These are phyloP conservation scores for Axinella damicornis DNA, from an alignment of 37 sponge, comb jelly and placozoan species.

Conservation along the genomic window DNA sequence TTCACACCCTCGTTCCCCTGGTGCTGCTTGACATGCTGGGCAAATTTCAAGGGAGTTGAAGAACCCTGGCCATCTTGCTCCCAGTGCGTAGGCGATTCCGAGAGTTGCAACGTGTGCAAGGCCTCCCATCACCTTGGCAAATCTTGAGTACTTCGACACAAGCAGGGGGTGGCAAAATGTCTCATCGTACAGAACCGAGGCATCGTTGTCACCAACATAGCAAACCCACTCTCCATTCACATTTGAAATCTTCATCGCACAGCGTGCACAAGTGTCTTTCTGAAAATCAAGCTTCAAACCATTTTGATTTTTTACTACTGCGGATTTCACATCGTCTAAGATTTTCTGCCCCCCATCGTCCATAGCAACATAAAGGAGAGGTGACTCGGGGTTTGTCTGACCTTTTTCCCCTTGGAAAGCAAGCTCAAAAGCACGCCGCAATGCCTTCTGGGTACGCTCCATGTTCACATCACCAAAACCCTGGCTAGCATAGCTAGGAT, in stretches of 20 bases:
- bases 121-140: constrained; percentile 17
- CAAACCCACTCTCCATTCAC: constrained; percentile 4
- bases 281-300: constrained; percentile 25
- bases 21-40: background rate
- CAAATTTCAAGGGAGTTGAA: constrained; percentile 3
- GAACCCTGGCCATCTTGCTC: constrained; percentile 11
- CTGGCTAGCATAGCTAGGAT: background rate
- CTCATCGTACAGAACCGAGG: constrained; percentile 1
- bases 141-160: constrained; percentile 11
- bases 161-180: constrained; percentile 30
- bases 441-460: background rate
- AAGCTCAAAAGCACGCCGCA: constrained; percentile 3
- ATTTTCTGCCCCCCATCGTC: constrained; percentile 2
- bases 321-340: background rate
- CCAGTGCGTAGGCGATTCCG: background rate
- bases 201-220: background rate
- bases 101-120: constrained; percentile 13
- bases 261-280: constrained; percentile 11
- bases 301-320: background rate
- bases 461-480: constrained; percentile 12
- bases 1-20: constrained; percentile 10
- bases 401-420: background rate
- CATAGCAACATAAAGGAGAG: constrained; percentile 21
- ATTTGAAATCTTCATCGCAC: constrained; percentile 5
- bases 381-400: background rate